These are phyloP conservation scores for Labia minor DNA, from an alignment of 2,888 invertebrate genomes.

Conservation along the genomic window DNA sequence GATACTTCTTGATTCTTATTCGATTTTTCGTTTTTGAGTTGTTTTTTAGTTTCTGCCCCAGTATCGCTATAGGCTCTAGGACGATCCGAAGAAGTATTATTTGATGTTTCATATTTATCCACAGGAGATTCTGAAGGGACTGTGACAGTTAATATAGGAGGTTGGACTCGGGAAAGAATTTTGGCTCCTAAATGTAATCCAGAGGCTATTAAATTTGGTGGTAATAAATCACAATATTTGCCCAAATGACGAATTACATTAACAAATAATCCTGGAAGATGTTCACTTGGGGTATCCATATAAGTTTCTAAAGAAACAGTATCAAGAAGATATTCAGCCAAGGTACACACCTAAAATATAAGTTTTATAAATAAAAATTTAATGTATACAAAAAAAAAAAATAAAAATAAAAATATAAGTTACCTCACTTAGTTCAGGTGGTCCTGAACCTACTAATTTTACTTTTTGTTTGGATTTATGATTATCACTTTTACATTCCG, in stretches of 20 bases:
- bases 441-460: conserved; percentile 48
- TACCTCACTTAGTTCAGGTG: conserved; percentile 42
- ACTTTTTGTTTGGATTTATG: conserved; percentile 33
- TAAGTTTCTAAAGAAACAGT: conserved; percentile 65
- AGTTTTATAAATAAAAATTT: conserved; percentile 24
- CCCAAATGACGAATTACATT: conserved; percentile 52
- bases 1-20: neutral
- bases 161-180: conserved; percentile 63
- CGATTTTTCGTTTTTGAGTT: neutral
- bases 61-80: neutral
- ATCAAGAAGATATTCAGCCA: conserved; percentile 65
- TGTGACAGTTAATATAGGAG: conserved; percentile 31
- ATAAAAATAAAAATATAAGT: neutral
- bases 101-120: conserved; percentile 16
- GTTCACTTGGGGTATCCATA: conserved; percentile 63
- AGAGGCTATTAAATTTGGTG: conserved; percentile 51
- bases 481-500: conserved; percentile 28
- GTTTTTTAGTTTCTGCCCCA: neutral
- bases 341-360: conserved; percentile 52
- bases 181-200: conserved; percentile 59
- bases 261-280: conserved; percentile 63
- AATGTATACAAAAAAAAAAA: too few relatives aligned
- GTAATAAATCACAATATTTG: conserved; percentile 43
- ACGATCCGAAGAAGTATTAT: neutral
- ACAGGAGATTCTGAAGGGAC: conserved; percentile 15